phyloP scores from a whole-genome alignment of 2,888 invertebrate species.

The Onchidella celtica region DNA sequence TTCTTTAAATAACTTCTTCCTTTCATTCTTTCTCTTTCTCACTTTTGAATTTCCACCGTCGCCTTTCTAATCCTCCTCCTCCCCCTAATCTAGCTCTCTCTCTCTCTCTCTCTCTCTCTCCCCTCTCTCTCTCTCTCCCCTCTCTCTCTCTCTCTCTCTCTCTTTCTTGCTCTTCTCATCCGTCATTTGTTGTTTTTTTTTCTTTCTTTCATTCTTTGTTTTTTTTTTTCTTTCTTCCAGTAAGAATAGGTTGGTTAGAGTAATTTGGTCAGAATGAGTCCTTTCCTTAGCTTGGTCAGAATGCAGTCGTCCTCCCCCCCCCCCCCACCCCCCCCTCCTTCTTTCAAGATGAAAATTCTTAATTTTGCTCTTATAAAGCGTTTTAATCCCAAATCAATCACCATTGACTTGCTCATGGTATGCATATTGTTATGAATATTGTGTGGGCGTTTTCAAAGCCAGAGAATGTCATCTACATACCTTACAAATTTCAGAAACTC shows the following conservation, averaged over 20 bases:
- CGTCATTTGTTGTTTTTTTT: not conserved
- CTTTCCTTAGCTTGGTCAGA: not conserved
- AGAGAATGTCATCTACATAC: not conserved
- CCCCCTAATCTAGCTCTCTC: not conserved
- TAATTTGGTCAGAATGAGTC: too few species aligned
- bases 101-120: constrained; percentile 23
- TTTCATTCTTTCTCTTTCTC: constrained; percentile 12
- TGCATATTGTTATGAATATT: too few species aligned
- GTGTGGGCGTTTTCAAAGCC: too few species aligned
- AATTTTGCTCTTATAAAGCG: too few species aligned
- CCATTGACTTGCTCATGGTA: too few species aligned
- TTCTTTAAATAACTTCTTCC: too few species aligned
- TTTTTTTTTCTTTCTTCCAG: not conserved
- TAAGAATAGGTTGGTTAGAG: too few species aligned
- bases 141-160: constrained; percentile 7
- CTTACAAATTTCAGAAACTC: not conserved
- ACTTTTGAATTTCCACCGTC: not conserved
- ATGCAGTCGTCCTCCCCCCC: not conserved
- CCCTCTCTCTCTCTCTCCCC: not conserved
- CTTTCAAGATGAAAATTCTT: too few species aligned
- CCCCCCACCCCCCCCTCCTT: not conserved
- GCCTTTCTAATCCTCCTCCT: not conserved
- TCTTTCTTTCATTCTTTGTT: not conserved
- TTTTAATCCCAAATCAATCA: too few species aligned
- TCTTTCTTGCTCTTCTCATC: not conserved